A percentile compares a stretch with the other conserved stretches of the same genome.
These are phyloP conservation scores for Menura novaehollandiae DNA, from an alignment of 2,113 vertebrate species.

Conservation along the genomic window DNA sequence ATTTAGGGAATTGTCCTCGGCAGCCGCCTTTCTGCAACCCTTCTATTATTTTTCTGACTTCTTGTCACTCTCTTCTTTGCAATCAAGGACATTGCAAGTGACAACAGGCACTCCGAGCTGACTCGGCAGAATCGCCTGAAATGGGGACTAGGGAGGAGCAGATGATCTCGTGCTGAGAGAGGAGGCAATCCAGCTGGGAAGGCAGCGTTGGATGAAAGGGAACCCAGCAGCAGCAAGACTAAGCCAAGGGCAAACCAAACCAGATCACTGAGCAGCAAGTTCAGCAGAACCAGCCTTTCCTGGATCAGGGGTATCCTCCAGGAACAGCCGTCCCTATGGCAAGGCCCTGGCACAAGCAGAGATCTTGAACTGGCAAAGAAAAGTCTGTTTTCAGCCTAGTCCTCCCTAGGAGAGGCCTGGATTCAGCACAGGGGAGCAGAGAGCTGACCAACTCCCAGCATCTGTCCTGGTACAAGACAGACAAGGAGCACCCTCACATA, in stretches of 20 bases:
- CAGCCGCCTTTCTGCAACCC: background rate
- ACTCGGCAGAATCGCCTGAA: background rate
- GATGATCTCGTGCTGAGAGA: background rate
- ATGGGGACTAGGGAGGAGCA: background rate
- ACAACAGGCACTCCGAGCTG: background rate
- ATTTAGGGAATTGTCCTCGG: background rate
- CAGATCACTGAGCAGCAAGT: background rate
- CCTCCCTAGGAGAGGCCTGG: background rate
- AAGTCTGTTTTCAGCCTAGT: background rate
- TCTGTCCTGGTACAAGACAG: background rate
- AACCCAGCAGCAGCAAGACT: background rate
- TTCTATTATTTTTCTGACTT: background rate
- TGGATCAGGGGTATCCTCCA: background rate
- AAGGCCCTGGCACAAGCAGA: background rate
- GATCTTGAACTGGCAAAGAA: background rate
- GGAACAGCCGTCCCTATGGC: background rate
- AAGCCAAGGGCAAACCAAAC: background rate
- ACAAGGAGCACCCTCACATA: background rate
- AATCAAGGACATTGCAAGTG: background rate
- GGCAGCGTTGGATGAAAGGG: fast-evolving
- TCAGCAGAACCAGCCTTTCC: background rate
- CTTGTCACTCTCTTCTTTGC: background rate
- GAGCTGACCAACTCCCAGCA: background rate
- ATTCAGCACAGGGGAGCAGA: background rate
- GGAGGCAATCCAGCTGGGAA: background rate